Evolutionary conservation across 2,888 invertebrate genomes (phyloP).

Genomic region (Tineola bisselliella): DNA sequence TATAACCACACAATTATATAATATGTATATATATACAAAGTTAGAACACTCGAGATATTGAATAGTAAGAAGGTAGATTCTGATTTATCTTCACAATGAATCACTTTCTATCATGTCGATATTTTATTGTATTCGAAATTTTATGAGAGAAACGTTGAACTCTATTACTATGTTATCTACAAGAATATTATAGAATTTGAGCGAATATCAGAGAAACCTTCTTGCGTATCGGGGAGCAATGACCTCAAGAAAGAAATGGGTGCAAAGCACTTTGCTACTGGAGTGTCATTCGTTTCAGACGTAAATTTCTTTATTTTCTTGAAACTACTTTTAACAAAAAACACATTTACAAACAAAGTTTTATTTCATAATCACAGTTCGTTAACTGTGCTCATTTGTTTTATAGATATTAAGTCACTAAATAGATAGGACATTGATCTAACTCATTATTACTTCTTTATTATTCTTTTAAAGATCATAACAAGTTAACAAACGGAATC

Average conservation of each 20-base stretch:
- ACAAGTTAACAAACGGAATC: too few relatives aligned
- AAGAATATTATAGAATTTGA: not conserved
- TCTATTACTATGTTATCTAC: not conserved
- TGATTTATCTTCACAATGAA: not conserved
- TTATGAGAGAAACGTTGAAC: not conserved
- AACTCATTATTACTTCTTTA: not conserved
- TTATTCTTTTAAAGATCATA: too few relatives aligned
- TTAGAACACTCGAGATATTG: too few relatives aligned
- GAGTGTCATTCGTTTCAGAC: slow-evolving; percentile 4
- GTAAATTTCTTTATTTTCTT: slow-evolving; percentile 5
- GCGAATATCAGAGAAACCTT: not conserved
- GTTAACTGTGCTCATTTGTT: not conserved
- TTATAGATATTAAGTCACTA: too few relatives aligned
- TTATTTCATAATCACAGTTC: not conserved
- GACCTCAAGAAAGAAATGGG: not conserved
- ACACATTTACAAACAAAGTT: not conserved
- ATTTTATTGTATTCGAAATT: not conserved
- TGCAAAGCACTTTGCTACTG: not conserved
- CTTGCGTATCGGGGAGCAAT: not conserved
- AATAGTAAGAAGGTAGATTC: not conserved
- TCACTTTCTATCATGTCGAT: not conserved
- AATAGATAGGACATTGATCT: not conserved
- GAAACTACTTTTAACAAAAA: not conserved
- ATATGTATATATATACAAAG: too few relatives aligned
- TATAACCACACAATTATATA: too few relatives aligned